Conservation (phyloP, 92 coral and sea anemone genomes). For the Chrysogorgia sp. region DNA sequence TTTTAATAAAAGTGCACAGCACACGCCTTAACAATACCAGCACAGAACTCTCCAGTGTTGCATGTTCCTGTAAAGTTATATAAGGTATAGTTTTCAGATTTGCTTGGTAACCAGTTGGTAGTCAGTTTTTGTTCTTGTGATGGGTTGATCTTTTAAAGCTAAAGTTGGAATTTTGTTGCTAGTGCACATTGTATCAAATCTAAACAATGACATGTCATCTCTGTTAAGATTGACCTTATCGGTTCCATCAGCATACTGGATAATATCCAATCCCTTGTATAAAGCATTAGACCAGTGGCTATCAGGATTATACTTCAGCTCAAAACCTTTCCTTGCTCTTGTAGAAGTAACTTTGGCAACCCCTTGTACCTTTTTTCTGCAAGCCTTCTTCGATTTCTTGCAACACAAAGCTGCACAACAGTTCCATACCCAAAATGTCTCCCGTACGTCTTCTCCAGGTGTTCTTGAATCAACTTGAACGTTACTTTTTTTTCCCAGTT, state of each 20-base stretch:
- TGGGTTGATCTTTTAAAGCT: slow-evolving; percentile 49
- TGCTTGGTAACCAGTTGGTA: slow-evolving; percentile 16
- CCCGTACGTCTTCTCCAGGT: slow-evolving; percentile 59
- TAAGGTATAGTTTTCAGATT: slow-evolving; percentile 34
- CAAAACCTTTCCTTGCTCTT: slow-evolving; percentile 66
- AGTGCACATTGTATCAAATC: slow-evolving; percentile 17
- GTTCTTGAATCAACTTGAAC: slow-evolving; percentile 61
- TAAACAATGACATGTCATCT: slow-evolving; percentile 72
- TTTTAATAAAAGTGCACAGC: no score
- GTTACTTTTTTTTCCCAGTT: slow-evolving; percentile 53
- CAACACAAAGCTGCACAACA: slow-evolving; percentile 71
- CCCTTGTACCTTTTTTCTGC: slow-evolving; percentile 59
- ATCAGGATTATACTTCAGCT: slow-evolving; percentile 67
- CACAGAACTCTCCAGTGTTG: slow-evolving; percentile 68
- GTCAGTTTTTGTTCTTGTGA: slow-evolving; percentile 63
- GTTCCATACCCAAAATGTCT: slow-evolving; percentile 55
- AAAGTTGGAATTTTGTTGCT: slow-evolving; percentile 61
- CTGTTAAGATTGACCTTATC: slow-evolving; percentile 64
- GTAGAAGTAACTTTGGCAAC: slow-evolving; percentile 48
- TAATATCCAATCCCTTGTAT: not conserved
- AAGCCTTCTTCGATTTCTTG: slow-evolving; percentile 61
- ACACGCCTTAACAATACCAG: slow-evolving; percentile 68
- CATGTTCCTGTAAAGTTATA: slow-evolving; percentile 68
- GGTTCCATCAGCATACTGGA: slow-evolving; percentile 58
- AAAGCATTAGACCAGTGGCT: slow-evolving; percentile 23